Conservation (phyloP, 1,140 invertebrate genomes). For the Lordiphosa collinella region DNA sequence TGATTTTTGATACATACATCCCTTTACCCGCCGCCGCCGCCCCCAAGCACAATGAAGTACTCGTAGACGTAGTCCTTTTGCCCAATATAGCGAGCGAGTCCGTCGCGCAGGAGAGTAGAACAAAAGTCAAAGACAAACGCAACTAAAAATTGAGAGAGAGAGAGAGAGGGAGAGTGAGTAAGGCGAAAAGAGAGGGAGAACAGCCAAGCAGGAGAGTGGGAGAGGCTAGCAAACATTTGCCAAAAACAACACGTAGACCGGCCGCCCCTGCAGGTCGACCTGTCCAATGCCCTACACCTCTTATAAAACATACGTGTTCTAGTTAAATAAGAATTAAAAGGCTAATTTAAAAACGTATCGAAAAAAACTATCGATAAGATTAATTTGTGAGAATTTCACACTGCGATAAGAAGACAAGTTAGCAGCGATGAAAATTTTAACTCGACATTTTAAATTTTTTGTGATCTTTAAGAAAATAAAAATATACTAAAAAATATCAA, state of each 20-base stretch:
- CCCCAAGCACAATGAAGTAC: neutral
- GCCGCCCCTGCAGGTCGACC: constrained; percentile 1
- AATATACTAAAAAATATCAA: too few species aligned
- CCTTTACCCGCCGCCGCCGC: neutral
- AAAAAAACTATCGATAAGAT: too few species aligned
- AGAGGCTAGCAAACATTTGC: constrained; percentile 38
- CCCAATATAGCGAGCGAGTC: constrained; percentile 2
- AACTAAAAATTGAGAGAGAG: constrained; percentile 1
- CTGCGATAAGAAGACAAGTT: too few species aligned
- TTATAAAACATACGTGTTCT: too few species aligned
- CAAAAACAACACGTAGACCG: constrained; percentile 47
- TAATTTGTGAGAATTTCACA: too few species aligned
- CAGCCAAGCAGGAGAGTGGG: constrained; percentile 5
- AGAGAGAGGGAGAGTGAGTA: constrained; percentile 4
- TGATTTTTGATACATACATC: neutral
- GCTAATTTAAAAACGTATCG: too few species aligned
- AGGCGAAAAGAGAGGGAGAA: neutral
- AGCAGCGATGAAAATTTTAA: too few species aligned
- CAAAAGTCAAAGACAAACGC: constrained; percentile 12
- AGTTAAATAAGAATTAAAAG: too few species aligned
- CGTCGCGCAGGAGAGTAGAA: neutral
- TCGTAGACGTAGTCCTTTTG: constrained; percentile 6
- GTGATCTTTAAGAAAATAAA: too few species aligned
- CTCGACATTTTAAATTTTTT: too few species aligned
- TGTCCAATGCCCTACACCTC: constrained; percentile 17